Base-by-base conservation (phyloP, 2,797 vertebrate species). In the Nothura maculosa region DNA sequence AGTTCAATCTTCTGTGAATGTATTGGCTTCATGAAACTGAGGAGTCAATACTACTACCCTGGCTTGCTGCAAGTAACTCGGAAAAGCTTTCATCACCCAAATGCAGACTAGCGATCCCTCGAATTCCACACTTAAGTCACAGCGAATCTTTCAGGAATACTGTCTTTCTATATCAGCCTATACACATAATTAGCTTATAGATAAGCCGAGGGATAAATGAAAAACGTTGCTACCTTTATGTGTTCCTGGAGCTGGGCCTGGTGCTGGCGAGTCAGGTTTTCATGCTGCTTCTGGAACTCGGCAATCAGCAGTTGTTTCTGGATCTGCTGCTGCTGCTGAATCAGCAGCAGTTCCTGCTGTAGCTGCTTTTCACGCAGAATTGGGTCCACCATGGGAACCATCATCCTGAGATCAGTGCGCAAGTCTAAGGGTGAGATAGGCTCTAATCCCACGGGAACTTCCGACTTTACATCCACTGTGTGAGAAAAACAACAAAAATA, bases 281-380 rank as follows among this genome's bases (percentile, higher is more conserved):
- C 99, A 20, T 99, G 99, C 97, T 99, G 99, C 94, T 99, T 99
- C 98, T 99, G 99, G 97, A 99, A 99, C 97, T 99, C 99, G 32
- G 98, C 99, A 90, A 99, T 99, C 83, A 99, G 98, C 88, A 99
- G 98, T 95, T 99, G 99, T 96, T 99, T 99, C 98, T 99, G 99
- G 96, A 99, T 99, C 95, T 99, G 99, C 96, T 99, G 99, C 97
- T 99, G 99, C 95, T 99, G 99, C 97, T 99, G 99, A 86, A 99
- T 99, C 62, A 99, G 98, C 52, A 99, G 98, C 58, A 99, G 97
- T 68, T 99, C 99, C 96, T 99, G 99, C 97, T 99, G 99, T 64
- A 99, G 98, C 96, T 99, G 99, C 95, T 99, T 98, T 95, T 99
- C 99, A 86, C 99, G 99, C 94, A 99, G 87, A 7, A 98, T 98